These are phyloP conservation scores for Heliocidaris erythrogramma DNA, from an alignment of 35 echinoderm and acorn worm species.

Conservation along the genomic window DNA sequence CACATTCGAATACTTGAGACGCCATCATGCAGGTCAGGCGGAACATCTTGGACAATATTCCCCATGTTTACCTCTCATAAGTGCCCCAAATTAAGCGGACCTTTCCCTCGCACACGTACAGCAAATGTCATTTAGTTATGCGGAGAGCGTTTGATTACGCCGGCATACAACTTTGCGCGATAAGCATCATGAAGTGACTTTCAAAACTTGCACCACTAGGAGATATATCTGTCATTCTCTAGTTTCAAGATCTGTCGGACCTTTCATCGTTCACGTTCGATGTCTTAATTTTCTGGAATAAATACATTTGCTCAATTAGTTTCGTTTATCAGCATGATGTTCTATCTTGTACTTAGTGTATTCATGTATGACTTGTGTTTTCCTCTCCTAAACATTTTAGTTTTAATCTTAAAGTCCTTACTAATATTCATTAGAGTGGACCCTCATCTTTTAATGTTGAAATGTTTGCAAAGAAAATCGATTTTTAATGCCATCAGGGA, in stretches of 20 bases:
- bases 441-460: too few species aligned
- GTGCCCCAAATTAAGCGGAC: background rate
- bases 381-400: too few species aligned
- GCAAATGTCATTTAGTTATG: background rate
- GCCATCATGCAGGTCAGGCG: background rate
- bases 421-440: too few species aligned
- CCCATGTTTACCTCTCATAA: background rate
- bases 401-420: too few species aligned
- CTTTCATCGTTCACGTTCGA: background rate
- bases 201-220: background rate
- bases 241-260: background rate
- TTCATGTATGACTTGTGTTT: too few species aligned
- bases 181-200: background rate
- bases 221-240: background rate
- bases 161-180: background rate
- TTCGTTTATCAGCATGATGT: too few species aligned
- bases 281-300: background rate
- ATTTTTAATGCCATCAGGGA: too few species aligned
- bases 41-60: background rate
- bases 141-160: background rate
- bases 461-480: too few species aligned
- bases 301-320: too few species aligned
- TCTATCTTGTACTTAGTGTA: too few species aligned
- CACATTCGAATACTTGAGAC: background rate
- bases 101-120: background rate